Conservation (phyloP, 2,113 vertebrate genomes). For the Columba livia region DNA sequence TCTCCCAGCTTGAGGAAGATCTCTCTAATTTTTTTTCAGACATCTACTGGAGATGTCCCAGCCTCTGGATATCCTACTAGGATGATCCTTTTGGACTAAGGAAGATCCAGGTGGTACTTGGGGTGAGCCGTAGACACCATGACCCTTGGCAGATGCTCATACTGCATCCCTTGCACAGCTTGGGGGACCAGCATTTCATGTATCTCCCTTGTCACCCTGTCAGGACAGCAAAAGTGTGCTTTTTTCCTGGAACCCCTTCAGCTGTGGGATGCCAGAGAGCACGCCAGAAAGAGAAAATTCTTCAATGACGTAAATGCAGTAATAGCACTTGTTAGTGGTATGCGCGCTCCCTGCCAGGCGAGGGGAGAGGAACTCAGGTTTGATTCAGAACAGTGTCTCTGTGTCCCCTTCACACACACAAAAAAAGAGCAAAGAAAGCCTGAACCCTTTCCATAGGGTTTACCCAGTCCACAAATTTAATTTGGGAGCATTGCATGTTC, state of each 20-base stretch:
- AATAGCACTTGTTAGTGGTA: slow-evolving; percentile 35
- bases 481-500: neutral
- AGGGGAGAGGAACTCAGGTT: neutral
- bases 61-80: neutral
- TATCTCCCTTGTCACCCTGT: neutral
- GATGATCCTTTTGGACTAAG: neutral
- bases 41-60: neutral
- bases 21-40: neutral
- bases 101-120: rapidly evolving
- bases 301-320: slow-evolving; percentile 58
- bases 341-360: slow-evolving; percentile 62
- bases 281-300: slow-evolving; percentile 66
- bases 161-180: neutral
- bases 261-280: slow-evolving; percentile 24
- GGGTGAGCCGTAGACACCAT: rapidly evolving
- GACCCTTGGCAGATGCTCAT: neutral
- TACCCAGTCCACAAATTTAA: slow-evolving; percentile 31
- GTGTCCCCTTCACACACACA: neutral
- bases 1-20: neutral
- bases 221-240: neutral
- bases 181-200: neutral
- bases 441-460: neutral
- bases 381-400: neutral
- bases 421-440: neutral
- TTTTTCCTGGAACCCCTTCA: slow-evolving; percentile 59